Evolutionary conservation across 2,888 invertebrate species (phyloP), one percentile per base, ranked within the genome.

Genomic region (Deilephila elpenor): DNA sequence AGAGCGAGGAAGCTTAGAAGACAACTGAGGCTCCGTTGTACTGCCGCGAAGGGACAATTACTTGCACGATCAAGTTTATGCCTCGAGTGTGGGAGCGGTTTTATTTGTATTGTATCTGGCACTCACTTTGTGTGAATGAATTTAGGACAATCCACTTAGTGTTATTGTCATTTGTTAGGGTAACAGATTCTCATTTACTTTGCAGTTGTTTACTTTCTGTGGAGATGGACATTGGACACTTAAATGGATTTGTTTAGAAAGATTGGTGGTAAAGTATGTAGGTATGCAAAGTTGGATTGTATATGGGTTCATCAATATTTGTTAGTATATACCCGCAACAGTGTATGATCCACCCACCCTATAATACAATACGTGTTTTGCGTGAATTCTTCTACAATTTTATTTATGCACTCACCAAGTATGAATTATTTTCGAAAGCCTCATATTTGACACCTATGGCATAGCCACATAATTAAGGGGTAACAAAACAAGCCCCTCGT

Each of bases 61-160:
- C 20, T 64, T 64, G 44, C 64, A 64, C 44, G 44, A 64, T 64
- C 64, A 64, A 62, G 62, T 62, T 62, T 62, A 44, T 44, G 44
- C 11, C 14, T 20, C 44, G 64, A 20, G 37, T 64, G 64, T 64
- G 29, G n/a, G 64, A 8, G 37, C 34, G 62, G n/a, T 62, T 64
- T 64, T 64, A 64, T 64, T 44, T 20, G 44, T 64, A 64, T 44
- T 64, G 64, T 64, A 64, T 64, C 20, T 64, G 44, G 44, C 64
- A 64, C 62, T 62, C 62, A 62, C 32, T 56, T 25, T 71, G 20
- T 59, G 14, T 20, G 44, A 64, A 44, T n/a, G 62, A 34, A 62
- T 64, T 64, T 37, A 14, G 70, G 71, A 59, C 20, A 71, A 59
- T 37, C 59, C 37, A 64, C 64, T 64, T 64, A 44, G 64, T 5